These are phyloP conservation scores for Thereva nobilitata DNA, from an alignment of 2,888 invertebrate genomes.

Conservation along the genomic window DNA sequence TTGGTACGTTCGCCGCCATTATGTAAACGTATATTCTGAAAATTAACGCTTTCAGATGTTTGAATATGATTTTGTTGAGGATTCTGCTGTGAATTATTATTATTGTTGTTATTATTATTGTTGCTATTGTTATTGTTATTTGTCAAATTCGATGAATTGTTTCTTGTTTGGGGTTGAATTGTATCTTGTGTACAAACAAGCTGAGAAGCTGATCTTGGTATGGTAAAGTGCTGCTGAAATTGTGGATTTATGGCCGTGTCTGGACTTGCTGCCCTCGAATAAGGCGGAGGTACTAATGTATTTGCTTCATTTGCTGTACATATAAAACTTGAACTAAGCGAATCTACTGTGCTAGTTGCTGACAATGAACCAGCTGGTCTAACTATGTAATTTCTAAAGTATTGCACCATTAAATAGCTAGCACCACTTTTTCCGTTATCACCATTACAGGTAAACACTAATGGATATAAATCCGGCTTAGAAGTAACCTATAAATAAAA, in stretches of 20 bases:
- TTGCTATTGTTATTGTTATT: constrained; percentile 34
- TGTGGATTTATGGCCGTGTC: constrained; percentile 61
- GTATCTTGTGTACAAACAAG: constrained; percentile 23
- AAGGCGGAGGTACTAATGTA: constrained; percentile 80
- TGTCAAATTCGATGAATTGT: constrained; percentile 39
- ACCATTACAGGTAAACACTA: constrained; percentile 79
- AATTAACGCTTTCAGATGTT: constrained; percentile 51
- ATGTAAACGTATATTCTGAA: constrained; percentile 43
- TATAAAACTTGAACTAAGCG: constrained; percentile 83
- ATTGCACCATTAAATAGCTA: constrained; percentile 83
- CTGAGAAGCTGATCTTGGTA: constrained; percentile 67
- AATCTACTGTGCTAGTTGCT: constrained; percentile 84
- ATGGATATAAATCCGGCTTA: constrained; percentile 82
- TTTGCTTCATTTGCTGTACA: constrained; percentile 87
- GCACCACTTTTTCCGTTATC: constrained; percentile 72
- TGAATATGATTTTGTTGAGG: constrained; percentile 44
- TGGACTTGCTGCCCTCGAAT: constrained; percentile 77
- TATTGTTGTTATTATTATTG: constrained; percentile 30
- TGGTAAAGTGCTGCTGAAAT: constrained; percentile 51
- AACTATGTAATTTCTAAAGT: constrained; percentile 78
- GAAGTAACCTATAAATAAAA: constrained; percentile 69
- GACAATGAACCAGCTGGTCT: constrained; percentile 77
- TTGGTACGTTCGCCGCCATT: constrained; percentile 38
- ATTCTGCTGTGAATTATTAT: constrained; percentile 29
- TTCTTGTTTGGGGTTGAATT: constrained; percentile 19